Conservation (phyloP, 2,888 invertebrate species). For the Lasius fuliginosus region DNA sequence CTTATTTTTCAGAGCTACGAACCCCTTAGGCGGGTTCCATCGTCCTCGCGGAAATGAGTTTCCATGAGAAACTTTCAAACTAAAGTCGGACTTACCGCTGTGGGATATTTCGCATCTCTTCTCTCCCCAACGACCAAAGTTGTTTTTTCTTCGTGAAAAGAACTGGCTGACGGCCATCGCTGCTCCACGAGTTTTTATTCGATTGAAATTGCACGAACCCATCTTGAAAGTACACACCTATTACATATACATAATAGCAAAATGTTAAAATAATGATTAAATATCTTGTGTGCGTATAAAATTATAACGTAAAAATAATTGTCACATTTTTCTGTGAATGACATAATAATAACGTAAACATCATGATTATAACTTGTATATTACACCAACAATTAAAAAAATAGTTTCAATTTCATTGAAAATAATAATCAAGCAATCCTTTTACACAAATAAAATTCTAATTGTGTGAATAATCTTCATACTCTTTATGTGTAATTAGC, state of each 20-base stretch:
- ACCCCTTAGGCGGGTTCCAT: slow-evolving; percentile 15
- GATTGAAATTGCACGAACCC: slow-evolving; percentile 21
- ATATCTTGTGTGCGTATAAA: not conserved
- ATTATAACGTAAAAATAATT: not conserved
- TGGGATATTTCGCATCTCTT: slow-evolving; percentile 44
- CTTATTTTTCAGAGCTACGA: slow-evolving; percentile 8
- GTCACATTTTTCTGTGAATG: not conserved
- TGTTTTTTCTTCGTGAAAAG: slow-evolving; percentile 6
- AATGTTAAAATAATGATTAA: not conserved
- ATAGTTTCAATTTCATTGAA: not conserved
- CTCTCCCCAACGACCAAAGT: slow-evolving; percentile 25
- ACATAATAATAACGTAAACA: not conserved
- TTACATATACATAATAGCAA: not conserved
- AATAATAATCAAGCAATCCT: not conserved
- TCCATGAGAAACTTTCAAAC: slow-evolving; percentile 45
- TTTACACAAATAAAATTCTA: not conserved
- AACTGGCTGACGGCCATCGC: not conserved
- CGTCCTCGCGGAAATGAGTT: slow-evolving; percentile 44
- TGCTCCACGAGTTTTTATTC: slow-evolving; percentile 17
- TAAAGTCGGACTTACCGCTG: slow-evolving; percentile 48
- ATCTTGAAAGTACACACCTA: not conserved
- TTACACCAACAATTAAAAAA: too few species aligned
- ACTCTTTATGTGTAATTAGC: not conserved
- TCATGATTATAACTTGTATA: not conserved
- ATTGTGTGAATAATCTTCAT: not conserved